phyloP scores from a whole-genome alignment of 1,140 invertebrate species.

The Zaprionus capensis region DNA sequence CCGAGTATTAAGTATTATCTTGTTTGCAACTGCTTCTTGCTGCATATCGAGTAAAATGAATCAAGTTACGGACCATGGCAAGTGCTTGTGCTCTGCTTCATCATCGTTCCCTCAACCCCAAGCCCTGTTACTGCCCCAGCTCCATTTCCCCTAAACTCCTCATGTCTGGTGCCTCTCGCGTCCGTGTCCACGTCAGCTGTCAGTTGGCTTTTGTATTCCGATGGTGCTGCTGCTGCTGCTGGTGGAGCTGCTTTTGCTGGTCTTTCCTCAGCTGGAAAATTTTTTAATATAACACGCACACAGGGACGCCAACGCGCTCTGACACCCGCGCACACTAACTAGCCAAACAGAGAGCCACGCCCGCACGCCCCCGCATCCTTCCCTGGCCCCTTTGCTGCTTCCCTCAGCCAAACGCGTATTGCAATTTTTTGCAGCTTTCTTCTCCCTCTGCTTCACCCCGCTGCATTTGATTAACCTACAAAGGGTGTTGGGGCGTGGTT shows the following conservation, averaged over 20 bases:
- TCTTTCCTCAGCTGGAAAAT: constrained; percentile 46
- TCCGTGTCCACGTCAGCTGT: constrained; percentile 71
- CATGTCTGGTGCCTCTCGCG: constrained; percentile 16
- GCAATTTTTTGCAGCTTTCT: constrained; percentile 20
- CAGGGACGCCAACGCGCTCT: constrained; percentile 37
- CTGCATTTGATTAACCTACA: constrained; percentile 81
- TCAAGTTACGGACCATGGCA: neutral
- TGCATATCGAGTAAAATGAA: constrained; percentile 5
- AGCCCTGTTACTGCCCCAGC: neutral
- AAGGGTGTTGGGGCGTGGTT: constrained; percentile 50
- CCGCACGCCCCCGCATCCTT: no score
- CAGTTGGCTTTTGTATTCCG: constrained; percentile 56
- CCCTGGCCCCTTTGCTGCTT: neutral
- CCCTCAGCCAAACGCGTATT: constrained; percentile 9
- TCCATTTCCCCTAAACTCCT: neutral
- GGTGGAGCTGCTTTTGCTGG: constrained; percentile 28
- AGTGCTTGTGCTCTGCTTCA: neutral
- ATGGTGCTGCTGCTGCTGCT: constrained; percentile 16
- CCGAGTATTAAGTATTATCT: constrained; percentile 1
- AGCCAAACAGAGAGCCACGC: constrained; percentile 30
- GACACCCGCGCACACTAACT: constrained; percentile 61
- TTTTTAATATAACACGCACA: constrained; percentile 70
- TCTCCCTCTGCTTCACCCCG: constrained; percentile 4
- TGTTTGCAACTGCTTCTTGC: neutral
- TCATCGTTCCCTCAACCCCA: neutral